Conservation (phyloP, 1,140 invertebrate genomes). For the Neodiprion pinetum region DNA sequence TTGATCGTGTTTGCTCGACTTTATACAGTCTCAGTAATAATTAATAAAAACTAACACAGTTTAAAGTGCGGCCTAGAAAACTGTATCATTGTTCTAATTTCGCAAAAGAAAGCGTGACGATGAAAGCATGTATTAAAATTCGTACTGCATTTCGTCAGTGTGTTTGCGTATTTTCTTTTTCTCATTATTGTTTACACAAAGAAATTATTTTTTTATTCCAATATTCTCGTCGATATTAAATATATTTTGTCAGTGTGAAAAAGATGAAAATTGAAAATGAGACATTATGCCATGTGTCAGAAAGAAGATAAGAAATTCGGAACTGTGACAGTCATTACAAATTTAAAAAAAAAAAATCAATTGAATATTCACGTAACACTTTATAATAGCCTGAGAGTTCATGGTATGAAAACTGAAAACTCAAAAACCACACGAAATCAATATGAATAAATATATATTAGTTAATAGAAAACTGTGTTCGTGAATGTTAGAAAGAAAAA, state of each 20-base stretch:
- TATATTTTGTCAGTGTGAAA: no score
- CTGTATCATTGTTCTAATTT: conserved; percentile 1
- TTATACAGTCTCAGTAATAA: neutral
- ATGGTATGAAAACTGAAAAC: no score
- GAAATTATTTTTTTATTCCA: no score
- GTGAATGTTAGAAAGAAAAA: conserved; percentile 17
- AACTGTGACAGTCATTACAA: neutral
- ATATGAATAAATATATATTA: neutral
- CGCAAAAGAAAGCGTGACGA: neutral
- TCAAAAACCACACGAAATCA: neutral
- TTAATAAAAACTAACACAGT: neutral
- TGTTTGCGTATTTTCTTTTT: no score
- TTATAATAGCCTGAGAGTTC: neutral
- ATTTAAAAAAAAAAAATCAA: neutral
- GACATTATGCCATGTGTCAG: neutral
- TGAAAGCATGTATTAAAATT: neutral
- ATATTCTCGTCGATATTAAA: no score
- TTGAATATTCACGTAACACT: neutral
- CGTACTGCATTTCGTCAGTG: neutral
- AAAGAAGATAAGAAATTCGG: neutral
- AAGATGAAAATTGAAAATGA: neutral
- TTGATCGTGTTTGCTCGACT: neutral
- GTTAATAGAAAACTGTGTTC: no score
- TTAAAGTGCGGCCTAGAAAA: conserved; percentile 6
- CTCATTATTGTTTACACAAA: no score